Base-by-base conservation (phyloP, 2,888 invertebrate genomes). In the Erynnis tages region DNA sequence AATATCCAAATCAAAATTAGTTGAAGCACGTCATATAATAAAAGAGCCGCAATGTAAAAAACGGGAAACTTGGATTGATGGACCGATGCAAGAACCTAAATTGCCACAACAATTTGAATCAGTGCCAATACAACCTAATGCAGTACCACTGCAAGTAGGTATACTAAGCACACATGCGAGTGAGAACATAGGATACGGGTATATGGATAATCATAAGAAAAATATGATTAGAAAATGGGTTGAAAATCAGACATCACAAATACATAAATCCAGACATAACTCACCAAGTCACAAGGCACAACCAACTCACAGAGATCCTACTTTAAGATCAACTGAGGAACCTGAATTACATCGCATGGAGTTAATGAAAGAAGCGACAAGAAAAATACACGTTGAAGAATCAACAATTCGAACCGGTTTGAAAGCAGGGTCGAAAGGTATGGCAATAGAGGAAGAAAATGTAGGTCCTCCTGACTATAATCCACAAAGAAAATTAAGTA, bases 61-160 rank as follows among this genome's bases (percentile, higher is more conserved):
- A 79, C 91, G 94, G 35, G 98, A 98, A 83, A 97, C 96, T 1
- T 98, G 98, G 98, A 95, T 98, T 48, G 98, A 98, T 76, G 98
- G 98, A 0, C 98, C 98, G 1, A 94, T 96, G 91, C 94, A 95
- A 65, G 85, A 87, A 66, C 85, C 84, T 53, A 85, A 78, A 61
- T 65, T 83, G 23, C 92, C 94, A 13, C 53, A 76, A 54, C 83
- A 79, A 59, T 82, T 85, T 63, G 89, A 88, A 55, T 65, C 79
- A 16, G 62, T 75, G 14, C 96, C 97, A 6, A 92, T 94, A 79
- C 94, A 93, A 62, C 73, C 85, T 49, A 91, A 77, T 63, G 65
- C 76, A 37, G 54, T 82, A 43, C 81, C 84, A 29, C 71, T 86
- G 37, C 88, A 87, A 71, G 68, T 87, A 35, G 83, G 88, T 40